Evolutionary conservation across 2,797 vertebrate species (phyloP).

Genomic region (Avahi laniger): DNA sequence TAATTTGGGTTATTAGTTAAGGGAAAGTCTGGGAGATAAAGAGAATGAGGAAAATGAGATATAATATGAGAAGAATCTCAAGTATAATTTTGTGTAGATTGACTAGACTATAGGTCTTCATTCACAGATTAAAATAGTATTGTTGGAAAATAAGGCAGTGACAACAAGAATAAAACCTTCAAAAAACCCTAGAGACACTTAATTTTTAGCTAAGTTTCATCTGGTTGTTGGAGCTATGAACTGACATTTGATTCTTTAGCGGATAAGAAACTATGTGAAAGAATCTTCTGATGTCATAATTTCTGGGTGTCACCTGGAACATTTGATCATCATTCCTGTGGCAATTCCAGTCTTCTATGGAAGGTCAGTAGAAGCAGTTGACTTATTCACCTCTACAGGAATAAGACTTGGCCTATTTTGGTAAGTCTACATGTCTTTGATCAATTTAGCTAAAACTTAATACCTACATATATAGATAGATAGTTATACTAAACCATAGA

Average conservation of each 20-base stretch:
- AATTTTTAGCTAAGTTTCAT: not conserved
- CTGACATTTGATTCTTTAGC: constrained; percentile 48
- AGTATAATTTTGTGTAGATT: not conserved
- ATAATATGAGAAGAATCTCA: not conserved
- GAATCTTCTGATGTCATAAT: constrained; percentile 78
- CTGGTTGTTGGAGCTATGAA: constrained; percentile 14
- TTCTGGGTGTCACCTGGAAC: constrained; percentile 68
- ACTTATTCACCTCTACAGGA: constrained; percentile 71
- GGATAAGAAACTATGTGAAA: constrained; percentile 73
- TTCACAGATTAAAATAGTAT: not conserved
- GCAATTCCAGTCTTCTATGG: constrained; percentile 66
- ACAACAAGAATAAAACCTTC: constrained; percentile 9
- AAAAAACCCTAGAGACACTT: not conserved
- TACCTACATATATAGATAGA: not conserved
- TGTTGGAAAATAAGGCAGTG: not conserved
- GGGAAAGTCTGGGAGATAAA: not conserved
- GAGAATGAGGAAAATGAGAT: not conserved
- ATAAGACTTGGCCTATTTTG: constrained; percentile 73
- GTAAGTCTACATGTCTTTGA: constrained; percentile 65
- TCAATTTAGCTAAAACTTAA: constrained; percentile 31
- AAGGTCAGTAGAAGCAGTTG: constrained; percentile 68
- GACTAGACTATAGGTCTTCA: not conserved
- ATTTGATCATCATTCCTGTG: constrained; percentile 63
- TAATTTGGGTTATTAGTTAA: not conserved
- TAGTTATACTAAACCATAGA: not conserved